Percentiles rank a stretch among this genome's conserved stretches.
phyloP scores from a whole-genome alignment of 1,140 invertebrate species.

The Microplitis mediator region DNA sequence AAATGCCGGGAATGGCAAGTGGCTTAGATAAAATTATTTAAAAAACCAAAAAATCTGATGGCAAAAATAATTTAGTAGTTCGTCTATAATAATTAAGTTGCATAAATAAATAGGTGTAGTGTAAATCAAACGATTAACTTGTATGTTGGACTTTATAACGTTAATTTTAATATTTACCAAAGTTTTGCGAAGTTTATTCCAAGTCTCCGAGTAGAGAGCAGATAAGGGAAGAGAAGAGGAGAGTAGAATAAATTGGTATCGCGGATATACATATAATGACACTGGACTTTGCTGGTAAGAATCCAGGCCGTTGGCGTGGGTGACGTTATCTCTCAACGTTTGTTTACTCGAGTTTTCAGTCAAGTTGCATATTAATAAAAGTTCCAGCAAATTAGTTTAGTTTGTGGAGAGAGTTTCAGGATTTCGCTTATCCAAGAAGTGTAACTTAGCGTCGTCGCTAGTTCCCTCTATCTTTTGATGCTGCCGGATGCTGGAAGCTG shows the following conservation, averaged over 20 bases:
- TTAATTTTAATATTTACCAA: too few species aligned
- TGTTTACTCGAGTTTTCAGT: slow-evolving; percentile 36
- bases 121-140: too few species aligned
- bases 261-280: not conserved
- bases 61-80: too few species aligned
- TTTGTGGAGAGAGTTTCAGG: slow-evolving; percentile 33
- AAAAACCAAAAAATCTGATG: too few species aligned
- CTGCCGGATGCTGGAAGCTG: not conserved
- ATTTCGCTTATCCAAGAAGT: slow-evolving; percentile 20
- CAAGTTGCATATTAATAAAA: slow-evolving; percentile 54
- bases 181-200: too few species aligned
- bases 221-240: not conserved
- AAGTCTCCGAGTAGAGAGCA: too few species aligned
- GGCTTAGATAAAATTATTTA: too few species aligned
- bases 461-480: not conserved
- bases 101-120: too few species aligned
- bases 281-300: not conserved
- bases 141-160: too few species aligned
- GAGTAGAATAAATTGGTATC: not conserved
- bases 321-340: slow-evolving; percentile 30
- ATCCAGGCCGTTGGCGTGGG: not conserved
- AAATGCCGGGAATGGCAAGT: too few species aligned
- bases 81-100: too few species aligned
- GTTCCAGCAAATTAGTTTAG: slow-evolving; percentile 50
- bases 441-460: slow-evolving; percentile 15